A percentile compares a stretch with the other conserved stretches of the same genome.
Evolutionary conservation across 2,888 invertebrate species (phyloP).

Genomic region (Limenitis camilla): DNA sequence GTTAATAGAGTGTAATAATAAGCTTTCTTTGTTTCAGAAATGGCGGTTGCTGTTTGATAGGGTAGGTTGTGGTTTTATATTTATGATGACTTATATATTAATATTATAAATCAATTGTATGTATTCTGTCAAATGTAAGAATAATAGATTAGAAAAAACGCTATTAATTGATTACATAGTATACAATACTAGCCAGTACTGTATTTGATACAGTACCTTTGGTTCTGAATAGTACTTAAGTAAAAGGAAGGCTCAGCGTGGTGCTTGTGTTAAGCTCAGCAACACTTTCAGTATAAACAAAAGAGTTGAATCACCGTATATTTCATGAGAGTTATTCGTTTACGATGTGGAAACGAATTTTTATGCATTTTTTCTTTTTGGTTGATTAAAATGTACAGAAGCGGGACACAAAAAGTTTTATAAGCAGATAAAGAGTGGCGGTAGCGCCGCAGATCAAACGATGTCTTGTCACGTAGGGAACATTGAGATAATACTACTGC

Average conservation of each 20-base stretch:
- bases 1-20: neutral
- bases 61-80: conserved; percentile 65
- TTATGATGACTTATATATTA: neutral
- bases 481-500: conserved; percentile 57
- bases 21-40: conserved; percentile 78
- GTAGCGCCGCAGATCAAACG: conserved; percentile 60
- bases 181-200: too few species aligned
- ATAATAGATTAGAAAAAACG: too few species aligned
- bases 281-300: conserved; percentile 22
- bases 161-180: too few species aligned
- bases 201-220: too few species aligned
- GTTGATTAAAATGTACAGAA: conserved; percentile 70
- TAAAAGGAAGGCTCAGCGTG: neutral
- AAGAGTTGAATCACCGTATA: conserved; percentile 30
- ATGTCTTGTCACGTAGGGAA: conserved; percentile 50
- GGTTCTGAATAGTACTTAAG: too few species aligned
- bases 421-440: conserved; percentile 53
- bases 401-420: conserved; percentile 57
- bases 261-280: neutral
- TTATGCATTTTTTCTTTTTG: conserved; percentile 42
- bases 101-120: too few species aligned
- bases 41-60: conserved; percentile 91
- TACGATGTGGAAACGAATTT: conserved; percentile 60
- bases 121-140: too few species aligned
- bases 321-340: conserved; percentile 49